These are phyloP conservation scores for Eidolon dupreanum DNA, from an alignment of 2,797 vertebrate genomes.

Conservation along the genomic window DNA sequence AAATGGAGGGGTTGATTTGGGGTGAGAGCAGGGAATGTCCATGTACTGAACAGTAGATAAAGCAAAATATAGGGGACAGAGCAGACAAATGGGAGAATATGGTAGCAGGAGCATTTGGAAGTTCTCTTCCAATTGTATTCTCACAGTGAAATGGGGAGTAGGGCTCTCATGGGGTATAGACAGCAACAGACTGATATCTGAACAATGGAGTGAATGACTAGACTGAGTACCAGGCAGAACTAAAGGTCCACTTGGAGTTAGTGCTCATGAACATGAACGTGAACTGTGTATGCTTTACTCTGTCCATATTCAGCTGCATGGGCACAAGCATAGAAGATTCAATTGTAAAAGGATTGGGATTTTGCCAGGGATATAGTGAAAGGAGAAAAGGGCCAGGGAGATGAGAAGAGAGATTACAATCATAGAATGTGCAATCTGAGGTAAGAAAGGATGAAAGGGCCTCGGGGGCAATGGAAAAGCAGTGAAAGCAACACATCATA, in stretches of 20 bases:
- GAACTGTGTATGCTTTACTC: background rate
- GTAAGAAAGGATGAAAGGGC: background rate
- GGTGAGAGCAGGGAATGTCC: background rate
- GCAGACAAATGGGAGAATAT: background rate
- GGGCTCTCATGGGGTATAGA: background rate
- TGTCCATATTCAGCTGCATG: background rate
- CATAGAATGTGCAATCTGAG: background rate
- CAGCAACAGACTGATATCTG: too few species aligned
- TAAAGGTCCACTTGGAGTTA: background rate
- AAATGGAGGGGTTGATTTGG: background rate
- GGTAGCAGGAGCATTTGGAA: accelerated
- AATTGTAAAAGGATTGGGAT: background rate
- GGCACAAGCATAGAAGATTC: background rate
- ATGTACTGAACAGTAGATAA: background rate
- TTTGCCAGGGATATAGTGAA: background rate
- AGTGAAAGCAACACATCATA: background rate
- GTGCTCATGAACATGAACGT: background rate
- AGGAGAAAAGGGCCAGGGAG: background rate
- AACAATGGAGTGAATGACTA: background rate
- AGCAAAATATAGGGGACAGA: background rate
- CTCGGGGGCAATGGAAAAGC: background rate
- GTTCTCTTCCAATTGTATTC: background rate
- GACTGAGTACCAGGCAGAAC: background rate
- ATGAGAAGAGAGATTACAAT: background rate
- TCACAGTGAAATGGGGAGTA: background rate